Percentiles rank a stretch among this genome's conserved stretches.
phyloP scores from a whole-genome alignment of 2,797 vertebrate species.

The Mus caroli region DNA sequence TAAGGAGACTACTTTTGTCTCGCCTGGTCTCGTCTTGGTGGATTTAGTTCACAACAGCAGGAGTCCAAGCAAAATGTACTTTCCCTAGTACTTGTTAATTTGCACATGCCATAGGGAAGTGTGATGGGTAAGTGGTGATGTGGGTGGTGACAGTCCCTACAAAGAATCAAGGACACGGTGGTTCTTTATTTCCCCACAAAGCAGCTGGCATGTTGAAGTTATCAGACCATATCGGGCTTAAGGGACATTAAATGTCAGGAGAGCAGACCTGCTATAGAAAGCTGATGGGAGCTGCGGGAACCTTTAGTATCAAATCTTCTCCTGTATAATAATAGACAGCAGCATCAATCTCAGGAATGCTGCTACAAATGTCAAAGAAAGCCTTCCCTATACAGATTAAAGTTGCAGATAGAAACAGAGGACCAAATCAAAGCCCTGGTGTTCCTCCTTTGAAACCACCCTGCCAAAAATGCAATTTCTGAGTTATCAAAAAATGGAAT shows the following conservation, averaged over 20 bases:
- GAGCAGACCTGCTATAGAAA: slow-evolving; percentile 85
- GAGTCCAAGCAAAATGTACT: neutral
- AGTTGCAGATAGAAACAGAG: slow-evolving; percentile 85
- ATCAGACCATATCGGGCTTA: slow-evolving; percentile 86
- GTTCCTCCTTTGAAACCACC: slow-evolving; percentile 82
- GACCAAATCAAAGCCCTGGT: slow-evolving; percentile 85
- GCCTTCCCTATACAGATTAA: slow-evolving; percentile 85
- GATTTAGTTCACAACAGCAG: slow-evolving; percentile 25
- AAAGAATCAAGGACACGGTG: slow-evolving; percentile 75
- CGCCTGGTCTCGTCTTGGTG: slow-evolving; percentile 44
- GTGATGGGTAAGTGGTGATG: slow-evolving; percentile 63
- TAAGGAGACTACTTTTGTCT: slow-evolving; percentile 1
- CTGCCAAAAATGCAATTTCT: slow-evolving; percentile 84
- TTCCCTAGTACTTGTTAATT: slow-evolving; percentile 75
- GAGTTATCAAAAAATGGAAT: slow-evolving; percentile 87
- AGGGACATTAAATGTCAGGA: slow-evolving; percentile 87
- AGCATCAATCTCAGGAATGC: slow-evolving; percentile 84
- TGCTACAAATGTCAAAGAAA: slow-evolving; percentile 86
- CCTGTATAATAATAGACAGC: slow-evolving; percentile 81
- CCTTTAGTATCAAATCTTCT: slow-evolving; percentile 86
- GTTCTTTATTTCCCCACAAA: slow-evolving; percentile 82
- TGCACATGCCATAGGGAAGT: slow-evolving; percentile 74
- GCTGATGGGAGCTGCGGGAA: slow-evolving; percentile 83
- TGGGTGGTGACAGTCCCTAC: slow-evolving; percentile 75
- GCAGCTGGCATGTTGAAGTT: slow-evolving; percentile 80